Base-by-base conservation (phyloP, 1,140 invertebrate species). In the Phocides pigmalion region DNA sequence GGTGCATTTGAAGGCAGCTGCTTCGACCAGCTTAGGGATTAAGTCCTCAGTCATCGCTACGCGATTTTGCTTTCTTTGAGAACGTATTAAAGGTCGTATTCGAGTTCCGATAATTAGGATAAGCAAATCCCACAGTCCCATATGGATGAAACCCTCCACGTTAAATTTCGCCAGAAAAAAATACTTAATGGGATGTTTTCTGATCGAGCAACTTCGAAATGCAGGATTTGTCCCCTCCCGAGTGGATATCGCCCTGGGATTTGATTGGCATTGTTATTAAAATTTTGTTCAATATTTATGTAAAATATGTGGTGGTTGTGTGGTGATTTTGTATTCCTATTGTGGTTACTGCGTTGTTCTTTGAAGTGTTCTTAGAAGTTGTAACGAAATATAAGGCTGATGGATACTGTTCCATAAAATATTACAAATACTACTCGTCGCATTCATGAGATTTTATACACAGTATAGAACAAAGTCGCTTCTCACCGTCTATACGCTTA, bases 121-220 rank as follows among this genome's bases (percentile, higher is more conserved):
- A 54, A 64, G 41, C 44, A 68, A 74, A 67, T 87, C 81, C 81
- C 84, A 83, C 66, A 83, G 76, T 82, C 76, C 79, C 85, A 87
- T 86, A 82, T 87, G 87, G 81, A 72, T 74, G 76, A 79, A 74
- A 84, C 85, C 87, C 87, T 85, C 79, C 72, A 81, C 75, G 80
- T 87, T 82, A 85, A 74, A 82, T 83, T 84, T 81, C 70, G 76
- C 74, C 62, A 79, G 75, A 88, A 90, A 90, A 90, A 90, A 88
- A 78, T 86, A 84, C 82, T 88, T 88, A 88, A 90, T 90, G 80
- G 82, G 81, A 85, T 90, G 84, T 86, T 90, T 88, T 88, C 85
- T 87, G 83, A 82, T 74, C 82, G 83, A 84, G 73, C 72, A 74
- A 75, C 70, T 74, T 63, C 74, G 68, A 73, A 70, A 79, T 59